Percentiles rank a stretch among this genome's conserved stretches.
phyloP scores from a whole-genome alignment of 2,113 vertebrate genomes.

The Lipophrys pholis region DNA sequence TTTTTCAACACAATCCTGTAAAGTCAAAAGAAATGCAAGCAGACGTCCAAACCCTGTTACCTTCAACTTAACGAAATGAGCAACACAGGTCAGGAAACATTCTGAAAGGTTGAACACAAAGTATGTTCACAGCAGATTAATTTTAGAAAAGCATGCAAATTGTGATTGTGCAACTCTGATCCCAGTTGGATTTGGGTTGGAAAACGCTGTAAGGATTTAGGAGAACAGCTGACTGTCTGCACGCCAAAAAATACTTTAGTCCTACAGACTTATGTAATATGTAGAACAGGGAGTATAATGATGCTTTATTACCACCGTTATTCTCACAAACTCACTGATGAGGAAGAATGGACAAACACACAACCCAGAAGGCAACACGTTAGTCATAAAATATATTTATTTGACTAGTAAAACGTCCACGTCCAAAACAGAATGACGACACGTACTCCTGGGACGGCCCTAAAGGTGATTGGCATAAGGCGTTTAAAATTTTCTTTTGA shows the following conservation, averaged over 20 bases:
- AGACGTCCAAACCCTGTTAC: background rate
- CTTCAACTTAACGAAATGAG: background rate
- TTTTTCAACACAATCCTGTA: no score
- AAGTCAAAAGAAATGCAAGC: no score
- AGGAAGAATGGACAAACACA: background rate
- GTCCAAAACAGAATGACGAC: slow-evolving; percentile 67
- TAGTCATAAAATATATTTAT: slow-evolving; percentile 83
- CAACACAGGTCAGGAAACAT: background rate
- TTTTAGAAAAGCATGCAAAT: background rate
- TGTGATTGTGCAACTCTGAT: background rate
- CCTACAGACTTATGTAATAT: background rate
- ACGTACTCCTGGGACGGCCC: slow-evolving; percentile 36
- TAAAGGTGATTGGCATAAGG: slow-evolving; percentile 58
- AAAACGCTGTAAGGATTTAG: background rate
- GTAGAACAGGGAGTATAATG: background rate
- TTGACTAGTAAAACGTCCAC: slow-evolving; percentile 71
- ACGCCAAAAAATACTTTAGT: background rate
- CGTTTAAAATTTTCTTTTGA: slow-evolving; percentile 14
- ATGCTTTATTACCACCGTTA: no score
- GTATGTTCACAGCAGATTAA: background rate
- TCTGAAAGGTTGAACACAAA: background rate
- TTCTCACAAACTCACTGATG: no score
- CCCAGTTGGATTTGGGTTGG: background rate
- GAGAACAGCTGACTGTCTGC: background rate
- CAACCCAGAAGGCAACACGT: slow-evolving; percentile 18